Conservation (phyloP, 2,797 vertebrate genomes). For the Rousettus madagascariensis region DNA sequence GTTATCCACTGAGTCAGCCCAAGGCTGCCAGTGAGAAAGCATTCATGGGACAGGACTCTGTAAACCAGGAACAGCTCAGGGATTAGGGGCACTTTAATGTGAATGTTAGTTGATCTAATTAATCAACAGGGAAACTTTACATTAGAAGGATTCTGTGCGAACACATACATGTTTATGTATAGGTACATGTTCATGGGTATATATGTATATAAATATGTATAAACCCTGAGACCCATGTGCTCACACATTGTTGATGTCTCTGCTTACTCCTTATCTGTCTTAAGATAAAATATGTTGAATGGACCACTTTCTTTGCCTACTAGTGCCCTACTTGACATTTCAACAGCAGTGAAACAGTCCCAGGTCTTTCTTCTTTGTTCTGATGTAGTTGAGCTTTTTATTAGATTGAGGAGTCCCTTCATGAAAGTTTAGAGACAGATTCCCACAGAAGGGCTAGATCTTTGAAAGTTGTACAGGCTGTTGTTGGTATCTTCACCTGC, state of each 20-base stretch:
- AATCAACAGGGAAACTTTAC: not conserved
- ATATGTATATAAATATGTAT: not conserved
- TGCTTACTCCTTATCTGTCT: not conserved
- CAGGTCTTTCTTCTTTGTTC: not conserved
- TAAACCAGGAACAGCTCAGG: not conserved
- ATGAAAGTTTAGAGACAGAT: not conserved
- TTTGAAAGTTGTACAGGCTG: not conserved
- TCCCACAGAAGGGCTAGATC: not conserved
- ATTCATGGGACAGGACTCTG: not conserved
- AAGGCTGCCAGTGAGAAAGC: slow-evolving; percentile 52
- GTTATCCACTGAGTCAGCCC: slow-evolving; percentile 4
- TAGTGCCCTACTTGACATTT: not conserved
- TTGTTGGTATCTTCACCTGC: not conserved
- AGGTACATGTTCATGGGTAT: not conserved
- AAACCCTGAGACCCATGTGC: not conserved
- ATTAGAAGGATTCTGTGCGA: not conserved
- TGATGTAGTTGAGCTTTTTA: not conserved
- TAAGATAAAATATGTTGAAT: not conserved
- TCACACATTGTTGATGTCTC: not conserved
- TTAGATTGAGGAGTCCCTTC: not conserved
- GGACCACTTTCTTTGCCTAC: not conserved
- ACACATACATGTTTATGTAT: not conserved
- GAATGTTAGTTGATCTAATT: slow-evolving; percentile 29
- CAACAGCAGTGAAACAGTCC: not conserved
- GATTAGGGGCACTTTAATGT: slow-evolving; percentile 22